These are phyloP conservation scores for Norana najaformis DNA, from an alignment of 2,888 invertebrate genomes.

Conservation along the genomic window DNA sequence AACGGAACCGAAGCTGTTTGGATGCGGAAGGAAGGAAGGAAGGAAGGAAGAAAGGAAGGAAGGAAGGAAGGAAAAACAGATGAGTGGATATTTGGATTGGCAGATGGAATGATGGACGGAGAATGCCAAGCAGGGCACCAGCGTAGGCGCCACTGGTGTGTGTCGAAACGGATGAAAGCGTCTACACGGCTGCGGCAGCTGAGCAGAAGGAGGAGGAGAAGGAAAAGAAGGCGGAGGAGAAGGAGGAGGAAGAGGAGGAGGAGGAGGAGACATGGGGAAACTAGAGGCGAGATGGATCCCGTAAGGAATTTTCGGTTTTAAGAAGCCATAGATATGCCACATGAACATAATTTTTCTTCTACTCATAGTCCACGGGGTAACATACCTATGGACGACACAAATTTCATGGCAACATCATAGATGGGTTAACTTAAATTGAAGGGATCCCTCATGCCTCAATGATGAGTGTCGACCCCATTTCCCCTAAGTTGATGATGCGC, in stretches of 20 bases:
- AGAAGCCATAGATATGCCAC: no score
- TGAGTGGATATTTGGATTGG: slow-evolving; percentile 20
- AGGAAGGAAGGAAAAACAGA: slow-evolving; percentile 21
- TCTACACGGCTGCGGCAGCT: not conserved
- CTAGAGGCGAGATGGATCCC: not conserved
- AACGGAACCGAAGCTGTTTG: not conserved
- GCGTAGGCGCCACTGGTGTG: not conserved
- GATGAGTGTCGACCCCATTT: no score
- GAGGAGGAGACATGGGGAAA: not conserved
- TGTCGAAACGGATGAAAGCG: slow-evolving; percentile 21
- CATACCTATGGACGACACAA: no score
- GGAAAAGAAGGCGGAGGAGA: not conserved
- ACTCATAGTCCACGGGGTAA: no score
- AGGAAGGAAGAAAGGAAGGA: not conserved
- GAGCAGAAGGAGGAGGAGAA: not conserved
- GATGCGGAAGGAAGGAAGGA: not conserved
- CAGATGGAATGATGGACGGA: slow-evolving; percentile 28
- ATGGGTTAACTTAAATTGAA: no score
- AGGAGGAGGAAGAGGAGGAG: not conserved
- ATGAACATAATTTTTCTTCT: no score
- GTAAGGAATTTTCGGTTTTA: no score
- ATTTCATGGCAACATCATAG: no score
- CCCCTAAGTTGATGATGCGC: not conserved
- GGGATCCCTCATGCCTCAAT: no score
- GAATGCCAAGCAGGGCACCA: slow-evolving; percentile 20